Evolutionary conservation across 2,888 invertebrate species (phyloP).

Genomic region (Spodoptera exigua): DNA sequence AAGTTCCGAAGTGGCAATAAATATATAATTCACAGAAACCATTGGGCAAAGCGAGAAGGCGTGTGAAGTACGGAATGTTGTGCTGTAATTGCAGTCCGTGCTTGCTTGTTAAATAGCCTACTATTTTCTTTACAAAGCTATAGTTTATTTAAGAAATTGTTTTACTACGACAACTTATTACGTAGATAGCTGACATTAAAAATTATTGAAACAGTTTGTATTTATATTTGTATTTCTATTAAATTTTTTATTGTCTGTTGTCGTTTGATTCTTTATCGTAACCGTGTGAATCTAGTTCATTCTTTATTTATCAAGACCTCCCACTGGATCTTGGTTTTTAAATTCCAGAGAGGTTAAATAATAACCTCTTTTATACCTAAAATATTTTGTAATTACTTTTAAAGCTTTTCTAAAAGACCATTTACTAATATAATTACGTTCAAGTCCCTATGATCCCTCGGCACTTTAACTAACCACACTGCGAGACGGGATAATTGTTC

Average conservation of each 20-base stretch:
- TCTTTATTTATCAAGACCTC: no score
- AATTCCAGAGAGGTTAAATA: no score
- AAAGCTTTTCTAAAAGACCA: slow-evolving; percentile 5
- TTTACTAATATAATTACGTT: slow-evolving; percentile 12
- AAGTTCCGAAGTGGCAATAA: slow-evolving; percentile 9
- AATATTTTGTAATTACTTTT: slow-evolving; percentile 17
- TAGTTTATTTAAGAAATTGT: slow-evolving; percentile 12
- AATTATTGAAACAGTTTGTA: no score
- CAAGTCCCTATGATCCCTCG: slow-evolving; percentile 5
- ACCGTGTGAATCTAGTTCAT: no score
- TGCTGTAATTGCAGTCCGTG: slow-evolving; percentile 28
- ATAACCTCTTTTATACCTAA: not conserved
- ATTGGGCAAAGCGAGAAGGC: slow-evolving; percentile 23
- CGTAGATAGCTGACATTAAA: slow-evolving; percentile 1
- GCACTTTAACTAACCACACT: slow-evolving; percentile 1
- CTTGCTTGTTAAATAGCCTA: slow-evolving; percentile 22
- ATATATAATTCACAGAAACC: slow-evolving; percentile 36
- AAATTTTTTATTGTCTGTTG: no score
- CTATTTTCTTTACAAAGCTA: slow-evolving; percentile 19
- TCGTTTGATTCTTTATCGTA: no score
- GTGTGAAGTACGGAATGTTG: slow-evolving; percentile 20
- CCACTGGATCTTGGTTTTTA: no score
- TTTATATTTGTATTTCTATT: no score
- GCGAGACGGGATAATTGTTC: slow-evolving; percentile 2
- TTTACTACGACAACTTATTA: slow-evolving; percentile 16